phyloP scores from a whole-genome alignment of 2,888 invertebrate genomes.

The Synergus gifuensis region DNA sequence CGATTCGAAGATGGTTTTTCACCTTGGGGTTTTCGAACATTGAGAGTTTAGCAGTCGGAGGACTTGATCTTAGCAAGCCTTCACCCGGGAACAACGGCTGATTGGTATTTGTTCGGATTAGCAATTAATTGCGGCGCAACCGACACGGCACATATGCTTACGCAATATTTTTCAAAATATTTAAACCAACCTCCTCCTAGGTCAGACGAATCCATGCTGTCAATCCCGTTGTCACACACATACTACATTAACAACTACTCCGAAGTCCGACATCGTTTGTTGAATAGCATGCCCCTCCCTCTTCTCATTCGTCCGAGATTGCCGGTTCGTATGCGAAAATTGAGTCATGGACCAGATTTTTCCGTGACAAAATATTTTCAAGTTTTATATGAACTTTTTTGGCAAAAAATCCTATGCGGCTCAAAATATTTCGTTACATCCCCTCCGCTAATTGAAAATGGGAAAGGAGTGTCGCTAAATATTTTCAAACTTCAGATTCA shows the following conservation, averaged over 20 bases:
- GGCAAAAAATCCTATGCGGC: no score
- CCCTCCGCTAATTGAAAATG: no score
- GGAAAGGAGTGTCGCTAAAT: no score
- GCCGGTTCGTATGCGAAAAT: slow-evolving; percentile 47
- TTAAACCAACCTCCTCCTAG: slow-evolving; percentile 76
- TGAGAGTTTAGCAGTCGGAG: background rate
- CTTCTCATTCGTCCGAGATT: slow-evolving; percentile 56
- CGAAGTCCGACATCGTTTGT: slow-evolving; percentile 77
- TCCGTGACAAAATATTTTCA: no score
- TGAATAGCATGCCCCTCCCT: slow-evolving; percentile 75
- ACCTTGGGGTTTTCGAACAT: slow-evolving; percentile 18
- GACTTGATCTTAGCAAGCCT: slow-evolving; percentile 7
- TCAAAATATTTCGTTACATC: no score
- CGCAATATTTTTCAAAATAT: slow-evolving; percentile 37
- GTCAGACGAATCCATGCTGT: slow-evolving; percentile 77
- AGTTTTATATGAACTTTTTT: no score
- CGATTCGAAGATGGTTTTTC: slow-evolving; percentile 32
- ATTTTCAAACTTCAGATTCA: no score
- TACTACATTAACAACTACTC: slow-evolving; percentile 78
- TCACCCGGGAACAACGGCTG: slow-evolving; percentile 38
- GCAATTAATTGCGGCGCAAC: slow-evolving; percentile 27
- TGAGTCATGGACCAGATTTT: slow-evolving; percentile 3
- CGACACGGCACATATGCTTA: slow-evolving; percentile 36
- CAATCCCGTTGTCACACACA: slow-evolving; percentile 78
- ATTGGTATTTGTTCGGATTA: slow-evolving; percentile 36